Percentiles rank a stretch among this genome's conserved stretches.
Evolutionary conservation across 2,797 vertebrate genomes (phyloP).

Genomic region (Enteromius thamalakanensis): DNA sequence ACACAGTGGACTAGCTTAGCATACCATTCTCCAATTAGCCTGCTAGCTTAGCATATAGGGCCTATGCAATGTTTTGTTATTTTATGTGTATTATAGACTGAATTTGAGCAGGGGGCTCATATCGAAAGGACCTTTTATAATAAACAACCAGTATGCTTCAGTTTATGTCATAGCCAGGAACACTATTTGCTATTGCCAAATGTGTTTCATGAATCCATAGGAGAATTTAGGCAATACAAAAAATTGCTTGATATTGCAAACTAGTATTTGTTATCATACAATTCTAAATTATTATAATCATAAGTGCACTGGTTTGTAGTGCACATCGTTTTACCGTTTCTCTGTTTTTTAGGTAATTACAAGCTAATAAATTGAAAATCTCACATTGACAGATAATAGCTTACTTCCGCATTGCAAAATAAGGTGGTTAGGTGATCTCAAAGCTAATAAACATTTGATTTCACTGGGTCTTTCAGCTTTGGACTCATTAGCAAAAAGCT

Average conservation of each 20-base stretch:
- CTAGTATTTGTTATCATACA: neutral
- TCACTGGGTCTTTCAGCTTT: neutral
- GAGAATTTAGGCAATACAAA: too few relatives aligned
- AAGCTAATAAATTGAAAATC: neutral
- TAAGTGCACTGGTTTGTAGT: neutral
- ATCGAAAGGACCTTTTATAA: neutral
- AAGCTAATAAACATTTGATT: conserved; percentile 8
- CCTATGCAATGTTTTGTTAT: neutral
- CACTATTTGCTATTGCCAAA: neutral
- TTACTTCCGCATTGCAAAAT: neutral
- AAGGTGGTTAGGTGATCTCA: neutral
- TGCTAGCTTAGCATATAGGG: neutral
- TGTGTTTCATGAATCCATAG: too few relatives aligned
- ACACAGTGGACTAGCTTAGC: neutral
- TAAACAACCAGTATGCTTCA: neutral
- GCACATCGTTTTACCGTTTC: neutral
- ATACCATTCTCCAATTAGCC: too few relatives aligned
- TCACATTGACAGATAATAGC: neutral
- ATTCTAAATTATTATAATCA: neutral
- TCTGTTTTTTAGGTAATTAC: neutral
- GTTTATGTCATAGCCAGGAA: neutral
- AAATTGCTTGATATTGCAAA: neutral
- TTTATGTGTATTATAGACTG: neutral
- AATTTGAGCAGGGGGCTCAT: neutral
- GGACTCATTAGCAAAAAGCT: conserved; percentile 11